Conservation (phyloP, 2,797 vertebrate genomes). For the Staurois parvus region DNA sequence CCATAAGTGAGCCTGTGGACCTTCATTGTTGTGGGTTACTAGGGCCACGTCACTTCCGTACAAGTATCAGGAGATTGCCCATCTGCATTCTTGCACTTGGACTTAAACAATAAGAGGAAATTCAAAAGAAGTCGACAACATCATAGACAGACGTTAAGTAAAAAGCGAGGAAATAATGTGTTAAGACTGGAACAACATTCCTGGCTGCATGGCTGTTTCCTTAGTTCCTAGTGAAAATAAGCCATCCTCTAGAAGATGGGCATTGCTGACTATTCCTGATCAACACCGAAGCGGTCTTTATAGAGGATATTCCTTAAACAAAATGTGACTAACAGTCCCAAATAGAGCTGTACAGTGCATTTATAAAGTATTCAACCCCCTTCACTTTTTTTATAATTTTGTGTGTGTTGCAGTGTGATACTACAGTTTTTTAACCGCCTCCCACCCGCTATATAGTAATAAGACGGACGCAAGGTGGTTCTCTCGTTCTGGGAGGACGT, state of each 20-base stretch:
- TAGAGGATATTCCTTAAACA: background rate
- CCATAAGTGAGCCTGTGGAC: slow-evolving; percentile 35
- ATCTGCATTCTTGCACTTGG: slow-evolving; percentile 61
- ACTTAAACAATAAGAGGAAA: slow-evolving; percentile 59
- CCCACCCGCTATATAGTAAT: too few species aligned
- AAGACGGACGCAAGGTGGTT: too few species aligned
- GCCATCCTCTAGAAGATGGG: slow-evolving; percentile 24
- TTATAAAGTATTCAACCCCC: too few species aligned
- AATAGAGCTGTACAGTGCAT: too few species aligned
- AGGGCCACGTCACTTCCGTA: slow-evolving; percentile 44
- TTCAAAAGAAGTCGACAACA: slow-evolving; percentile 49
- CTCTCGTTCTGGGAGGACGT: too few species aligned
- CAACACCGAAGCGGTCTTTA: background rate
- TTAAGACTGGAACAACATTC: slow-evolving; percentile 47
- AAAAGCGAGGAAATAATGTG: slow-evolving; percentile 58
- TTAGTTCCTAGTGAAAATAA: slow-evolving; percentile 45
- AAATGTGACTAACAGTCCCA: background rate
- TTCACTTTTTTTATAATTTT: too few species aligned
- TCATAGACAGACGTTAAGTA: slow-evolving; percentile 48
- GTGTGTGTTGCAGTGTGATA: too few species aligned
- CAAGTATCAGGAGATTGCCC: slow-evolving; percentile 53
- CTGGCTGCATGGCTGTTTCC: slow-evolving; percentile 42
- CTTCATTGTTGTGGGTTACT: slow-evolving; percentile 40
- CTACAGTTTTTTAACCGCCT: too few species aligned
- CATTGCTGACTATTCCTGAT: too few species aligned